Conservation (phyloP, 2,113 vertebrate genomes). For the Aplodontia rufa region DNA sequence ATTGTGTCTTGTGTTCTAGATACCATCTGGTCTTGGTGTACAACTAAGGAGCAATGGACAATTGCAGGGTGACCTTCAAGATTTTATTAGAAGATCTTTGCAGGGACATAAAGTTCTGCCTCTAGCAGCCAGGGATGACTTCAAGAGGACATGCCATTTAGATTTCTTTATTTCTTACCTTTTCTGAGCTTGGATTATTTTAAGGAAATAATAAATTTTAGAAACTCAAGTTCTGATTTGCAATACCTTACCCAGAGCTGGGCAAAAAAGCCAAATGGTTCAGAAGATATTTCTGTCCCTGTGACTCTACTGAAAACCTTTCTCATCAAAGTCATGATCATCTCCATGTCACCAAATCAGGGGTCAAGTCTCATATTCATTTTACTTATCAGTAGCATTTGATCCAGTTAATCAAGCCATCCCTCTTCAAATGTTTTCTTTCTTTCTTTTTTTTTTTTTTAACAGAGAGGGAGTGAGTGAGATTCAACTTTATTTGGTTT, state of each 20-base stretch:
- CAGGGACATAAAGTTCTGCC: neutral
- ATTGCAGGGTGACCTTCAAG: neutral
- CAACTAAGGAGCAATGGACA: neutral
- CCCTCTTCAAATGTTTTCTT: neutral
- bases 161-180: conserved; percentile 56
- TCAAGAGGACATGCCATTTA: neutral
- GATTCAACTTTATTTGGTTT: no score
- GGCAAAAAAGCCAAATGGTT: conserved; percentile 20
- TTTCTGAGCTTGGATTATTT: conserved; percentile 34
- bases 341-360: neutral
- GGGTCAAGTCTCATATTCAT: neutral
- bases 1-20: neutral
- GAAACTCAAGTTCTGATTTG: conserved; percentile 38
- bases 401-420: neutral
- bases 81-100: neutral
- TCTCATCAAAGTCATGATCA: neutral
- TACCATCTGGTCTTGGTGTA: neutral
- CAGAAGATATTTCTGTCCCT: conserved; percentile 22
- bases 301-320: neutral
- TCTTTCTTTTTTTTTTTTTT: no score
- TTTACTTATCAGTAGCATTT: neutral
- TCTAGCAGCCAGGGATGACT: neutral
- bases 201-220: conserved; percentile 50
- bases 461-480: no score
- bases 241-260: conserved; percentile 24